Base-by-base conservation (phyloP, 2,888 invertebrate species). In the Microchrysa polita region DNA sequence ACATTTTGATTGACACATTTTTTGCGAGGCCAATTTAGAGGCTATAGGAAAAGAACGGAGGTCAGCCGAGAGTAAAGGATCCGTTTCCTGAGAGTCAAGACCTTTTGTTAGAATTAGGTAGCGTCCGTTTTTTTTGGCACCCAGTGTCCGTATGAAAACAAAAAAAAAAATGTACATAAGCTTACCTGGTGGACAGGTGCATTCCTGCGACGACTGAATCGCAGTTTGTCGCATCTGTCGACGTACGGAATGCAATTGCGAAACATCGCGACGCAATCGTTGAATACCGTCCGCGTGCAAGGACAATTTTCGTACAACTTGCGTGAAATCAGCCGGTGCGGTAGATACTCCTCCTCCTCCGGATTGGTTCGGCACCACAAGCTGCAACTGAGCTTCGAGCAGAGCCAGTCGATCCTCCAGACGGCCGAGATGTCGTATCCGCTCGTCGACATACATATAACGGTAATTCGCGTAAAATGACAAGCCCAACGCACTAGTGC, bases 161-260 rank as follows among this genome's bases (percentile, higher is more conserved):
- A 14, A 48, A 65, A 65, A 42, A 34, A 12, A 40, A 40, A 61
- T 34, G 12, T 48, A 4, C 27, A 5, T 34, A 34, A 34, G 48
- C 57, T 69, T 57, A 91, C 92, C 92, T 91, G 91, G 87, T 83
- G 91, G 91, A 87, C 92, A 92, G 79, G 87, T 86, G 87, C 92
- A 92, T 84, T 91, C 90, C 16, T 88, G 86, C 67, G 88, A 87
- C 74, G 77, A 74, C 74, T 77, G 77, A 34, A 77, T 76, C 27
- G 78, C 76, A 59, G 83, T 80, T 73, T 85, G 82, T 27, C 83
- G 81, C 77, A 83, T 82, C 77, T 83, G 83, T 63, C 84, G 82
- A 57, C 85, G 80, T 73, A 80, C 82, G 75, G 84, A 77, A 77
- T 85, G 83, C 77, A 85, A 78, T 67, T 84, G 82, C 72, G 85